Conservation (phyloP, 2,113 vertebrate genomes). For the Scartelaos histophorus region DNA sequence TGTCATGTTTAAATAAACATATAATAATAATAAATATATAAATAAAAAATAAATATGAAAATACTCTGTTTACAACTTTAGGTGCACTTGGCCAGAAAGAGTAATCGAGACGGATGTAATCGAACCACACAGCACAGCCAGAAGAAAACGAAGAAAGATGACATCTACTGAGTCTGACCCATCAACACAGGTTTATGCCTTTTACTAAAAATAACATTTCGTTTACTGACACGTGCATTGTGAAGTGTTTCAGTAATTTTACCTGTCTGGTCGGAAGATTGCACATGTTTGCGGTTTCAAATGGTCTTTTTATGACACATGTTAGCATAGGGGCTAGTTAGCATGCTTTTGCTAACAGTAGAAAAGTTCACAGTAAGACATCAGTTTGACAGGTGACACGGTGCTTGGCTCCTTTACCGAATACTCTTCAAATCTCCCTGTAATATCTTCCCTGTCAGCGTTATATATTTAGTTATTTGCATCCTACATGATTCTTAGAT, state of each 20-base stretch:
- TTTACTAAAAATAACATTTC: neutral
- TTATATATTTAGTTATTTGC: neutral
- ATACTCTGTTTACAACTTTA: neutral
- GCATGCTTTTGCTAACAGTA: conserved; percentile 33
- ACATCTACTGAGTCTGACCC: conserved; percentile 74
- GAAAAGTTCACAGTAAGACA: conserved; percentile 53
- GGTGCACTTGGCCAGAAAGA: conserved; percentile 29
- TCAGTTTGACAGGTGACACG: conserved; percentile 36
- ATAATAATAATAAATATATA: too few species aligned
- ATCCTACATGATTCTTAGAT: neutral
- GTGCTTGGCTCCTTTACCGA: neutral
- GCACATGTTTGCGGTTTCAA: neutral
- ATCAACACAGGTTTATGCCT: conserved; percentile 70
- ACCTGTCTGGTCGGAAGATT: neutral
- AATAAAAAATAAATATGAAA: too few species aligned
- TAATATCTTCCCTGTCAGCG: neutral
- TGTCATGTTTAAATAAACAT: neutral
- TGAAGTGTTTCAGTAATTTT: neutral
- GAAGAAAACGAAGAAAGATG: conserved; percentile 63
- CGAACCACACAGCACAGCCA: conserved; percentile 14
- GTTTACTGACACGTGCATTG: neutral
- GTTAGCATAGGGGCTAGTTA: conserved; percentile 55
- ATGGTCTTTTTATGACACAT: neutral
- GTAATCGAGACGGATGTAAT: conserved; percentile 54
- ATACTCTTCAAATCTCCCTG: neutral